Percentiles rank a stretch among this genome's conserved stretches.
Conservation (phyloP, 2,888 invertebrate species). For the Archips crataeganus region DNA sequence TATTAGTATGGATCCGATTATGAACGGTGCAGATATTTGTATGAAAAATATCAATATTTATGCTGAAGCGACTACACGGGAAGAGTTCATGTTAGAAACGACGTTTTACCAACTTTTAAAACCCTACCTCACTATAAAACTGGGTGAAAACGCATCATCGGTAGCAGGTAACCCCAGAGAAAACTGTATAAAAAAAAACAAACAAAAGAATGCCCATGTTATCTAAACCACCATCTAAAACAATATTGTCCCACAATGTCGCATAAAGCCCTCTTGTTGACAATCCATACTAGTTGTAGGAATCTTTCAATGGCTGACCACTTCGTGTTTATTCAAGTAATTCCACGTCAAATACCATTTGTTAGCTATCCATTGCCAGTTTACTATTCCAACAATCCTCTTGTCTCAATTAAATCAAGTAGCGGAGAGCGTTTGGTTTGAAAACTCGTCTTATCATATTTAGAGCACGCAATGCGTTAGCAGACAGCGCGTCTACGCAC, state of each 20-base stretch:
- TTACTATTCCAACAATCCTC: background rate
- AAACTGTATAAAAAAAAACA: background rate
- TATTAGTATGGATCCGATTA: too few species aligned
- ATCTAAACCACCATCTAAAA: slow-evolving; percentile 32
- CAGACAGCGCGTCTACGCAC: slow-evolving; percentile 67
- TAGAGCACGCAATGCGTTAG: slow-evolving; percentile 48
- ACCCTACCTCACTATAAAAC: too few species aligned
- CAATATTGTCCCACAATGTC: slow-evolving; percentile 45
- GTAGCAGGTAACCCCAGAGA: background rate
- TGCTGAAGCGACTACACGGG: too few species aligned
- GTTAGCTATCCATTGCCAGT: slow-evolving; percentile 46
- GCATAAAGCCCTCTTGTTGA: slow-evolving; percentile 50
- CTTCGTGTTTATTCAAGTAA: slow-evolving; percentile 33
- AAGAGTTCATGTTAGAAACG: too few species aligned
- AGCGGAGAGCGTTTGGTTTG: slow-evolving; percentile 44
- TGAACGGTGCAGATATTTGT: too few species aligned
- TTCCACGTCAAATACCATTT: slow-evolving; percentile 46
- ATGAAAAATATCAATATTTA: too few species aligned
- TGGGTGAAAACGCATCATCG: too few species aligned
- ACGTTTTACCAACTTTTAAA: too few species aligned
- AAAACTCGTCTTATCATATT: slow-evolving; percentile 36
- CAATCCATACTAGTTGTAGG: slow-evolving; percentile 50
- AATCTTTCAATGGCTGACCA: slow-evolving; percentile 50
- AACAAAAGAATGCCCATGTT: slow-evolving; percentile 31
- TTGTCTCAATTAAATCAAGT: slow-evolving; percentile 40